phyloP scores from a whole-genome alignment of 2,797 vertebrate species.

The Sebastiscus tertius region DNA sequence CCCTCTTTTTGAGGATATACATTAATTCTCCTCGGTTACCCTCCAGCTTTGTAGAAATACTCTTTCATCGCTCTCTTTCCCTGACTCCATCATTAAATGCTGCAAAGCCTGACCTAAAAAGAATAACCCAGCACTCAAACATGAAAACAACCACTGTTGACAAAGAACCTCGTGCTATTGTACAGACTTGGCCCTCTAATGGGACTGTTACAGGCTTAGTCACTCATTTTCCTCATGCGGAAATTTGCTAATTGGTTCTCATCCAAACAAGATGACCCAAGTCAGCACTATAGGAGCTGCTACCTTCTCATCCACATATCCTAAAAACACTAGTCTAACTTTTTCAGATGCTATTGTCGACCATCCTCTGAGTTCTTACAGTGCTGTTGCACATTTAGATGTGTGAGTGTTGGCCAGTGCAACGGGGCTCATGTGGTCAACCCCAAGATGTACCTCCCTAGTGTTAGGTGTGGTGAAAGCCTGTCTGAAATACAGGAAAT shows the following conservation, averaged over 20 bases:
- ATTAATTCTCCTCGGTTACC: constrained; percentile 27
- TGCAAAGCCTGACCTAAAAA: constrained; percentile 29
- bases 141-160: constrained; percentile 24
- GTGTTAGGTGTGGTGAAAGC: neutral
- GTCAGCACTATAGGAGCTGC: neutral
- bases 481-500: neutral
- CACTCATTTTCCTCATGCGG: neutral
- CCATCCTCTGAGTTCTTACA: neutral
- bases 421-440: neutral
- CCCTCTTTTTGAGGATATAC: constrained; percentile 30
- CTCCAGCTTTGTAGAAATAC: constrained; percentile 23
- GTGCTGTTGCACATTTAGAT: neutral
- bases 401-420: neutral
- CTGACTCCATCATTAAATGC: constrained; percentile 45
- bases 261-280: constrained; percentile 9
- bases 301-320: neutral
- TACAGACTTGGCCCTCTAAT: constrained; percentile 3
- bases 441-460: neutral
- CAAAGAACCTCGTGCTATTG: constrained; percentile 3
- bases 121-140: constrained; percentile 28
- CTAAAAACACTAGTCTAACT: neutral
- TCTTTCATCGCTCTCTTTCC: constrained; percentile 22
- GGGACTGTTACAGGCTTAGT: constrained; percentile 4
- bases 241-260: constrained; percentile 16
- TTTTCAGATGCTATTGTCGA: neutral